Evolutionary conservation across 2,888 invertebrate species (phyloP).

Genomic region (Lepidocyrtoides sp.): DNA sequence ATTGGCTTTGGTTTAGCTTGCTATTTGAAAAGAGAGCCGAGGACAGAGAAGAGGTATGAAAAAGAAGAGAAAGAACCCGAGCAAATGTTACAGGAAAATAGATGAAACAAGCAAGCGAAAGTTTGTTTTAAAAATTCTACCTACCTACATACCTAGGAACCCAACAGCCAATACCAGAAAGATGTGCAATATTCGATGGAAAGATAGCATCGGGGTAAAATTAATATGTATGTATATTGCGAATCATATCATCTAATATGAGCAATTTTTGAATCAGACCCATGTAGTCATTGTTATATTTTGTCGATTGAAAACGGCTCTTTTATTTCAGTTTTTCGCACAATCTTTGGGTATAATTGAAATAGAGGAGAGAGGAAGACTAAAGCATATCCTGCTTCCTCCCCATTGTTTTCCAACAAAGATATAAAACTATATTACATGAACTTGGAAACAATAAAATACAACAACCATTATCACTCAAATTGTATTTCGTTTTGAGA

Average conservation of each 20-base stretch:
- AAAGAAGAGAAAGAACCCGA: too few relatives aligned
- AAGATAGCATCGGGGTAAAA: neutral
- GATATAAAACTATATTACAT: too few relatives aligned
- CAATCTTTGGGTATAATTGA: neutral
- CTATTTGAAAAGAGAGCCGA: neutral
- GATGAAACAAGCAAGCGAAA: too few relatives aligned
- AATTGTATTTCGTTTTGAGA: neutral
- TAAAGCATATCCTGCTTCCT: too few relatives aligned
- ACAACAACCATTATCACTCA: neutral
- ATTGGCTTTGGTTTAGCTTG: conserved; percentile 22
- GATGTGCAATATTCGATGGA: too few relatives aligned
- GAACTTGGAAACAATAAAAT: too few relatives aligned
- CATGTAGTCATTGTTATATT: neutral
- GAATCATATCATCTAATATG: neutral
- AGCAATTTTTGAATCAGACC: neutral
- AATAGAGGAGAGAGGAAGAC: neutral
- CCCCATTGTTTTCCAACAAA: too few relatives aligned
- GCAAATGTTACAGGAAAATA: too few relatives aligned
- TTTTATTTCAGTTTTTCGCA: neutral
- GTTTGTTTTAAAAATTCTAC: too few relatives aligned
- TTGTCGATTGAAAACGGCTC: neutral
- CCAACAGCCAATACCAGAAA: too few relatives aligned
- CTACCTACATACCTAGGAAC: too few relatives aligned
- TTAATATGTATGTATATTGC: neutral
- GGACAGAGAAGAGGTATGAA: neutral